Conservation (phyloP, 2,113 vertebrate species). For the Asarcornis scutulata region DNA sequence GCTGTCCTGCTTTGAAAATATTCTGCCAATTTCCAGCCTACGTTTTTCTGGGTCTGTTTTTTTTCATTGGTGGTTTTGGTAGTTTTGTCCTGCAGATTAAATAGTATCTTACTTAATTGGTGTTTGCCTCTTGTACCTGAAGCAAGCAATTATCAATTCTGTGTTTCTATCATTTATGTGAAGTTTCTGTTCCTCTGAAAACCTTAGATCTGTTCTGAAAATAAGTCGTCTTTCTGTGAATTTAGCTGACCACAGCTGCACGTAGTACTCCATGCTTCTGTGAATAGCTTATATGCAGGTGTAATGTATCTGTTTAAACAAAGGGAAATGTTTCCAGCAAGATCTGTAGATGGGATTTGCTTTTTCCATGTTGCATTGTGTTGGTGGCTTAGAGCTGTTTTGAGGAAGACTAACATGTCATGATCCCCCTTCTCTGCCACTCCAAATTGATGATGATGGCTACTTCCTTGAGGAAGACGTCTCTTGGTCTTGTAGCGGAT, state of each 20-base stretch:
- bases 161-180: not conserved
- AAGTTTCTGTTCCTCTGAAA: not conserved
- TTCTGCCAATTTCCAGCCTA: not conserved
- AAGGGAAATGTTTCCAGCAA: not conserved
- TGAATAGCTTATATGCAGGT: not conserved
- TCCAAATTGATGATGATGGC: not conserved
- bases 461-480: not conserved
- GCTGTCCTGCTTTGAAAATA: slow-evolving; percentile 19
- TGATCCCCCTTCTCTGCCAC: not conserved
- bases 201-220: not conserved
- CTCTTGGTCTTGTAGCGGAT: not conserved
- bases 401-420: not conserved
- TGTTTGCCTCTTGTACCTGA: slow-evolving; percentile 17
- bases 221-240: not conserved
- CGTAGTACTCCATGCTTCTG: not conserved
- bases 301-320: not conserved
- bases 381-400: not conserved
- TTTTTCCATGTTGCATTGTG: not conserved
- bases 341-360: not conserved
- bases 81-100: slow-evolving; percentile 10
- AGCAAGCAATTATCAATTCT: not conserved
- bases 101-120: not conserved
- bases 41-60: not conserved
- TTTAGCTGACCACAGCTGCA: not conserved
- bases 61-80: not conserved